Conservation (phyloP, 1,140 invertebrate genomes). For the Drosophila sulfurigaster region DNA sequence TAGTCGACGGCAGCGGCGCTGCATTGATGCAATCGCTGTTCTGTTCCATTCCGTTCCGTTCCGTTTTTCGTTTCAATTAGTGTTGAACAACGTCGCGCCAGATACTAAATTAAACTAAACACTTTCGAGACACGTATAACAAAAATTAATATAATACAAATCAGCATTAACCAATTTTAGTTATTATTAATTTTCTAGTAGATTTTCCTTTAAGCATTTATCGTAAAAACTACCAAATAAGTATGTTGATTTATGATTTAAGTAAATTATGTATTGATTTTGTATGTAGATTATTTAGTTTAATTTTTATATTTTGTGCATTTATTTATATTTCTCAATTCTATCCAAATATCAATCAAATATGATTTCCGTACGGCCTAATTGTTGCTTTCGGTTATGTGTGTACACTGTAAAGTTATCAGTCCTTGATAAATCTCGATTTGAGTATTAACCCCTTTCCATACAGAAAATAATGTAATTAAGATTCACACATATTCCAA, state of each 20-base stretch:
- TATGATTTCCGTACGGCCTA: conserved; percentile 25
- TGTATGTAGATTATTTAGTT: conserved; percentile 50
- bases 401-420: conserved; percentile 18
- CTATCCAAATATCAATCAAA: conserved; percentile 8
- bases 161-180: conserved; percentile 37
- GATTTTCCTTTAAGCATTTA: conserved; percentile 49
- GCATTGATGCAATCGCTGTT: conserved; percentile 40
- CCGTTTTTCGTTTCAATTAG: conserved; percentile 52
- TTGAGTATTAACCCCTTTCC: conserved; percentile 21
- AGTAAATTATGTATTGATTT: conserved; percentile 41
- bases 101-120: conserved; percentile 48
- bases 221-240: conserved; percentile 4
- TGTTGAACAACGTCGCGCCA: conserved; percentile 60
- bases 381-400: conserved; percentile 34
- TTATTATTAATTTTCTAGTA: conserved; percentile 28
- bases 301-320: conserved; percentile 63
- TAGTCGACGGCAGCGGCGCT: conserved; percentile 45
- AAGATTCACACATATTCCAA: not conserved
- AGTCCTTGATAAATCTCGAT: conserved; percentile 1
- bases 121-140: conserved; percentile 3
- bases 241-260: conserved; percentile 43
- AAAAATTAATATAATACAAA: conserved; percentile 18
- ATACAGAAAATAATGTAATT: not conserved
- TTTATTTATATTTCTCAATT: conserved; percentile 63
- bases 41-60: conserved; percentile 36